Evolutionary conservation across 2,888 invertebrate species (phyloP).

Genomic region (Leptopilina myrica): DNA sequence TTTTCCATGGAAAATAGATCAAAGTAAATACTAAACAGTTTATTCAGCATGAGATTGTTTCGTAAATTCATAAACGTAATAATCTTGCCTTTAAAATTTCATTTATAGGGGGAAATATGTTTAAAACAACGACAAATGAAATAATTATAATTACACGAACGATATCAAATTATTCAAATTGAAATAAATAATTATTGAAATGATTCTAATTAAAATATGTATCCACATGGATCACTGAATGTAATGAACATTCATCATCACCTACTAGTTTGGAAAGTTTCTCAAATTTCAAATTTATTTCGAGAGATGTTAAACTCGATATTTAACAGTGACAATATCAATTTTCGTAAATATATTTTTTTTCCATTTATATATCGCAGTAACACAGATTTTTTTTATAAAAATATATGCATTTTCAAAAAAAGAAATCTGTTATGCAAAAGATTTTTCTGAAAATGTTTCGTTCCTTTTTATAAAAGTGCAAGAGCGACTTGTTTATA

Average conservation of each 20-base stretch:
- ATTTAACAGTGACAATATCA: neutral
- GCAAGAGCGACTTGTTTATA: constrained; percentile 3
- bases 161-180: too few relatives aligned
- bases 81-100: too few relatives aligned
- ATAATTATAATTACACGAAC: too few relatives aligned
- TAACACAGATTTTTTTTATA: neutral
- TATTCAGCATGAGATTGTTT: too few relatives aligned
- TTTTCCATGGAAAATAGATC: neutral
- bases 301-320: neutral
- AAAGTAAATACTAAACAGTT: neutral
- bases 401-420: neutral
- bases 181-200: neutral
- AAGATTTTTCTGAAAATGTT: neutral
- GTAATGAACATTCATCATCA: neutral
- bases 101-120: too few relatives aligned
- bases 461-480: neutral
- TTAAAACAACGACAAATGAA: too few relatives aligned
- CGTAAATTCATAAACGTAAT: too few relatives aligned
- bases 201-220: neutral
- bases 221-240: neutral
- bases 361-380: too few relatives aligned
- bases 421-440: neutral
- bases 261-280: neutral
- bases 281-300: constrained; percentile 3
- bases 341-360: neutral